Base-by-base conservation (phyloP, 2,113 vertebrate species). In the Carlito syrichta region DNA sequence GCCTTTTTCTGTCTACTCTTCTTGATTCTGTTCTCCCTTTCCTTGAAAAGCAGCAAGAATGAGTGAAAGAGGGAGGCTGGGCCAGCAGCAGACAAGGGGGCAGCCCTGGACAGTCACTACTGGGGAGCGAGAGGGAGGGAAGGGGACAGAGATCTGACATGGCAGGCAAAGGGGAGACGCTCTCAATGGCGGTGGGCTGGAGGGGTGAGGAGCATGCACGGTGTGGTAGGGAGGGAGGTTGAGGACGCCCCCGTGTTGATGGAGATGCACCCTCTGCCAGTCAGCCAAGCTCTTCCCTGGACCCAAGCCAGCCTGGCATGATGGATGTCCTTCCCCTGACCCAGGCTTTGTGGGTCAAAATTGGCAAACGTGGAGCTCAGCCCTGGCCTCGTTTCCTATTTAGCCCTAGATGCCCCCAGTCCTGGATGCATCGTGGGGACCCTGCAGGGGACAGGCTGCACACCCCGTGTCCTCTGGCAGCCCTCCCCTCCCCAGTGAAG, bases 71-170 rank as follows among this genome's bases (percentile, higher is more conserved):
- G 35, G 38, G 58, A n/a, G 12, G 11, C 8, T 2, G 11, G 5
- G 11, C 45, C 8, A 5, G 4, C 45, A 40, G 27, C 40, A 48
- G 17, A n/a, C 1, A 12, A 56, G 27, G n/a, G 35, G 0, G 1
- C 14, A 6, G 54, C 2, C 1, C 32, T 40, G 63, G 52, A 40
- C 8, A 32, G 71, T 32, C n/a, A 17, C 14, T 27, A 3, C 22
- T 1, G 3, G 23, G 60, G 84, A 43, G 3, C 23, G 9, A 40
- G 40, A 11, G 17, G 27, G 5, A 17, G 13, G n/a, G 45, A 17
- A 48, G 12, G 7, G 17, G 60, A 54, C 19, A 45, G 60, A 66
- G 35, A 3, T 40, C 20, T 16, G 56, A 35, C 13, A 23, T 10
- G 11, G 23, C 32, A 1, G 35, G 19, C 60, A 43, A 43, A 40